phyloP scores from a whole-genome alignment of 2,113 vertebrate genomes.

The Corythoichthys intestinalis region DNA sequence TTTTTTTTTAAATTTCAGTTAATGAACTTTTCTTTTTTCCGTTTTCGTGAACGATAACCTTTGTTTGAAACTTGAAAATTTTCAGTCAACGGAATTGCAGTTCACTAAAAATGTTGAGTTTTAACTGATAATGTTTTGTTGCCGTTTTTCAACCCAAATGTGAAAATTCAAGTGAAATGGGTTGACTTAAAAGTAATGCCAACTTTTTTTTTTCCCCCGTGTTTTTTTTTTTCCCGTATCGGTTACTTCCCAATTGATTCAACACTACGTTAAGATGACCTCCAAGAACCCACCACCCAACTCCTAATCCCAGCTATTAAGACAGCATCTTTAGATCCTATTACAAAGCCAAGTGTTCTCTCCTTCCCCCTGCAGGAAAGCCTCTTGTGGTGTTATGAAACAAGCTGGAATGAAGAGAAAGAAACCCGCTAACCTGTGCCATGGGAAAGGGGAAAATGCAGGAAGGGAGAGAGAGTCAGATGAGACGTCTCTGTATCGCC shows the following conservation, averaged over 20 bases:
- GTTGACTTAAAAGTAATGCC: no score
- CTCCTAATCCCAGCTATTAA: slow-evolving; percentile 45
- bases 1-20: no score
- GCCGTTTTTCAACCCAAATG: no score
- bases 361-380: slow-evolving; percentile 59
- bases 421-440: slow-evolving; percentile 54
- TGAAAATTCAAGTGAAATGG: no score
- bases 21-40: no score
- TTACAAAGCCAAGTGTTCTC: slow-evolving; percentile 50
- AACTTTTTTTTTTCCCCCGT: no score
- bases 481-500: slow-evolving; percentile 48
- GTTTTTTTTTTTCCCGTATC: neutral
- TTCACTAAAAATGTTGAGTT: no score
- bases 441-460: slow-evolving; percentile 7
- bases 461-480: slow-evolving; percentile 30
- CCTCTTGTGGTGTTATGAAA: slow-evolving; percentile 62
- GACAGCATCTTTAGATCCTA: slow-evolving; percentile 56
- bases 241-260: slow-evolving; percentile 25
- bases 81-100: no score
- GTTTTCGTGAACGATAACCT: no score
- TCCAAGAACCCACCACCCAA: slow-evolving; percentile 32
- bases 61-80: no score
- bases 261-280: slow-evolving; percentile 23
- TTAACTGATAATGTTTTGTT: no score
- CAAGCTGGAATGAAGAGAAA: slow-evolving; percentile 61